A percentile compares a stretch with the other conserved stretches of the same genome.
Conservation (phyloP, 92 coral and sea anemone genomes). For the Umimayanthus chanpuru region DNA sequence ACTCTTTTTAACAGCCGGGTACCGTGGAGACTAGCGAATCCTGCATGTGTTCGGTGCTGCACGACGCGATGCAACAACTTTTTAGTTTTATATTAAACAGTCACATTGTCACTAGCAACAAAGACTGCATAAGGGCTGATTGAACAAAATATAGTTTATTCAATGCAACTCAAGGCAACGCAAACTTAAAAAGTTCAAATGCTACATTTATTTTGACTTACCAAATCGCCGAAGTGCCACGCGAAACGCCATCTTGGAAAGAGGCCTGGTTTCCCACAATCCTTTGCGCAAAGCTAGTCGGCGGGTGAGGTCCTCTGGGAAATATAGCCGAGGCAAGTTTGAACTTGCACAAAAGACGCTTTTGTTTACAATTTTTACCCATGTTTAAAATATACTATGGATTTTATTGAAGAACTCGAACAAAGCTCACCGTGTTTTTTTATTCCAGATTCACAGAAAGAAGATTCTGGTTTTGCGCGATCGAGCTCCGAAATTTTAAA, state of each 20-base stretch:
- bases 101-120: not conserved
- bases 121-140: not conserved
- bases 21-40: no score
- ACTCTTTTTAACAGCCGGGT: no score
- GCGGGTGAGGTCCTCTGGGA: constrained; percentile 54
- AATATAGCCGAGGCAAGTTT: constrained; percentile 25
- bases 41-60: no score
- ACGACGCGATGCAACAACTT: no score
- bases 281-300: constrained; percentile 11
- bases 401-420: constrained; percentile 71
- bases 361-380: not conserved
- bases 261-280: constrained; percentile 26
- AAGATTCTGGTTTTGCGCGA: constrained; percentile 50
- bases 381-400: constrained; percentile 54
- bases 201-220: constrained; percentile 44
- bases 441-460: constrained; percentile 78
- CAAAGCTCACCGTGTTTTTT: constrained; percentile 83
- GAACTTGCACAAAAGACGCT: constrained; percentile 10
- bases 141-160: no score
- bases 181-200: not conserved
- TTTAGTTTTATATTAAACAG: not conserved
- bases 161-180: not conserved
- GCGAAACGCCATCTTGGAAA: constrained; percentile 99
- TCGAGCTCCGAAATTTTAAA: constrained; percentile 56
- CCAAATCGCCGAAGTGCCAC: constrained; percentile 90